These are phyloP conservation scores for Augiades crinisus DNA, from an alignment of 2,888 invertebrate genomes.

Conservation along the genomic window DNA sequence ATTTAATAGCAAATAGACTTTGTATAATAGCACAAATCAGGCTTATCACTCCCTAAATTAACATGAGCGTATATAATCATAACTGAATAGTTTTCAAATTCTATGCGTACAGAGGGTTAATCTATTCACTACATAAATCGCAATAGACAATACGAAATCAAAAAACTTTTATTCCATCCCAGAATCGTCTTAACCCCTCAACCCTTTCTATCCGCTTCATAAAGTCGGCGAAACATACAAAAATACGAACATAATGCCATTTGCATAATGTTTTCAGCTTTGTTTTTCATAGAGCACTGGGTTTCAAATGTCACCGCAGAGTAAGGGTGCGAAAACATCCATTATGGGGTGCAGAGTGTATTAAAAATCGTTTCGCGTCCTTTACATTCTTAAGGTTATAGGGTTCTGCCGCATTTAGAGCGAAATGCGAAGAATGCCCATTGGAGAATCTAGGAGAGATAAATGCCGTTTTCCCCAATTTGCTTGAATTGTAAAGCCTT, in stretches of 20 bases:
- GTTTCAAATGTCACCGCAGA: conserved; percentile 79
- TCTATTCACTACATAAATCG: conserved; percentile 49
- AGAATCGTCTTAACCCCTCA: conserved; percentile 73
- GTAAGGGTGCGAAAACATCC: conserved; percentile 72
- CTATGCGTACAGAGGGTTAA: conserved; percentile 31
- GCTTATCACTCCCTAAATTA: no score
- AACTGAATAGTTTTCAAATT: conserved; percentile 1
- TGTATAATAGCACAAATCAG: no score
- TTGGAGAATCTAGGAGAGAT: conserved; percentile 21
- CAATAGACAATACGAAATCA: conserved; percentile 63
- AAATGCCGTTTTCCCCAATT: conserved; percentile 9
- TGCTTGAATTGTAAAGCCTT: conserved; percentile 1
- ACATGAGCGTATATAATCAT: no score
- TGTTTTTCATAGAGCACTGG: conserved; percentile 76
- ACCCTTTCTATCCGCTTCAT: conserved; percentile 76
- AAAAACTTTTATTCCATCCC: conserved; percentile 58
- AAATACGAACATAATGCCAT: conserved; percentile 79
- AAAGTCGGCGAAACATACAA: conserved; percentile 75
- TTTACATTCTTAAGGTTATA: conserved; percentile 77
- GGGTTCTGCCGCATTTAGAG: conserved; percentile 49
- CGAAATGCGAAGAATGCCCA: conserved; percentile 32
- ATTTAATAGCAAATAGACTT: no score
- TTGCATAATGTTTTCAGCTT: conserved; percentile 78
- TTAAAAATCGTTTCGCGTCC: conserved; percentile 76
- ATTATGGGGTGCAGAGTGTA: conserved; percentile 74